Percentiles rank a stretch among this genome's conserved stretches.
phyloP scores from a whole-genome alignment of 2,797 vertebrate genomes.

The Coregonus sp. region DNA sequence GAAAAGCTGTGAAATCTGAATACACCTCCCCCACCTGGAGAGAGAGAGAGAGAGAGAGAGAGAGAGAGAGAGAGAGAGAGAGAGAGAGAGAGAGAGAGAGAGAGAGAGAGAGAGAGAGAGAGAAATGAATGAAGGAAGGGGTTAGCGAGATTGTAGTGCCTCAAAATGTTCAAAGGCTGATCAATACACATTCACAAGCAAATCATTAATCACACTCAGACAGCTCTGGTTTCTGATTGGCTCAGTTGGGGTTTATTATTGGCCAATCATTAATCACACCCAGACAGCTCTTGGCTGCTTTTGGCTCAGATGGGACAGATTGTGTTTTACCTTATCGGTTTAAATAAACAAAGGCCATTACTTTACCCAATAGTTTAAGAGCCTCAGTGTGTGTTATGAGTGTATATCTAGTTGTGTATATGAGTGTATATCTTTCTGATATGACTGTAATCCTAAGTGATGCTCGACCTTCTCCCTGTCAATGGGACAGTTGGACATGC shows the following conservation, averaged over 20 bases:
- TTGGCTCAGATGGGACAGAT: neutral
- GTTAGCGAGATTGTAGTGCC: neutral
- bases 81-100: neutral
- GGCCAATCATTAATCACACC: neutral
- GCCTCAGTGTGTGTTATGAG: constrained; percentile 13
- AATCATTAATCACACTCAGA: constrained; percentile 1
- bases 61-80: neutral
- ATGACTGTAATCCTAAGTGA: neutral
- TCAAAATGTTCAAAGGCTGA: neutral
- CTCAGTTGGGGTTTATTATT: neutral
- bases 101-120: neutral
- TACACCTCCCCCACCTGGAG: neutral
- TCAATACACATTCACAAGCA: neutral
- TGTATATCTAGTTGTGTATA: neutral
- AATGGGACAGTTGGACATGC: neutral
- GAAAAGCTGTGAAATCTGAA: too few species aligned
- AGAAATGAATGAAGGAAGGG: neutral
- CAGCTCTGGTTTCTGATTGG: neutral
- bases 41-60: neutral
- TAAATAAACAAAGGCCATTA: too few species aligned
- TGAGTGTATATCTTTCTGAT: constrained; percentile 2
- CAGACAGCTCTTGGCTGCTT: neutral
- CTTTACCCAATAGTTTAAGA: neutral
- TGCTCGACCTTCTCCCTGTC: neutral
- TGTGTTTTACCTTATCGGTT: too few species aligned